phyloP scores from a whole-genome alignment of 2,113 vertebrate genomes.

The Alethe diademata region DNA sequence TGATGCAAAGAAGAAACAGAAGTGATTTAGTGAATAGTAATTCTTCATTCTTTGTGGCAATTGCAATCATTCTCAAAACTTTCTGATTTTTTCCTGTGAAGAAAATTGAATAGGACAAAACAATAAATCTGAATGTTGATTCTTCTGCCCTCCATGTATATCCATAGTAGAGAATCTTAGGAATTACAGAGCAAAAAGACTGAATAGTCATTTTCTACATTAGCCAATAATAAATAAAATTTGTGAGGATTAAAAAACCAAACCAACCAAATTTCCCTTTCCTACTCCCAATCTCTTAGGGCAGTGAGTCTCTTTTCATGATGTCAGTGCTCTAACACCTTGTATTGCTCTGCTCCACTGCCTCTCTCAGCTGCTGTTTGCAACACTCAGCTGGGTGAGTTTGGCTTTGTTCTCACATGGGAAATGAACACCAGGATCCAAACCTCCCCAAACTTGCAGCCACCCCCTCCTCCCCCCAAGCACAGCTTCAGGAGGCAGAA shows the following conservation, averaged over 20 bases:
- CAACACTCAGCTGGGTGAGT: background rate
- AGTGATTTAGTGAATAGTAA: background rate
- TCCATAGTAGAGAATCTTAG: background rate
- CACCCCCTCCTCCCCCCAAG: background rate
- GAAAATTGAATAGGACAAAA: background rate
- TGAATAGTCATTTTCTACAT: background rate
- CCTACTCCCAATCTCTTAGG: too few species aligned
- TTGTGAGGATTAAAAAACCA: background rate
- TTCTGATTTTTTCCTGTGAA: background rate
- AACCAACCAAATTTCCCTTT: background rate
- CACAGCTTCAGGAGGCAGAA: background rate
- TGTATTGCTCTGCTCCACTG: background rate
- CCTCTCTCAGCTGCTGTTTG: background rate
- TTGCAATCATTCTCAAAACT: background rate
- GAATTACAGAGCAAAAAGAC: background rate
- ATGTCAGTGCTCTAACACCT: background rate
- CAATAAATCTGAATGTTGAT: background rate
- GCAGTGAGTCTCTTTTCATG: fast-evolving
- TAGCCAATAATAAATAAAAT: background rate
- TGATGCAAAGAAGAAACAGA: background rate
- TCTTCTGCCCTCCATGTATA: fast-evolving
- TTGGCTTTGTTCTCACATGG: fast-evolving
- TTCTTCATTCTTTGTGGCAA: background rate
- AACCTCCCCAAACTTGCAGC: background rate
- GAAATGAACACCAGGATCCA: background rate